Base-by-base conservation (phyloP, 2,113 vertebrate species). In the Eulacestoma nigropectus region DNA sequence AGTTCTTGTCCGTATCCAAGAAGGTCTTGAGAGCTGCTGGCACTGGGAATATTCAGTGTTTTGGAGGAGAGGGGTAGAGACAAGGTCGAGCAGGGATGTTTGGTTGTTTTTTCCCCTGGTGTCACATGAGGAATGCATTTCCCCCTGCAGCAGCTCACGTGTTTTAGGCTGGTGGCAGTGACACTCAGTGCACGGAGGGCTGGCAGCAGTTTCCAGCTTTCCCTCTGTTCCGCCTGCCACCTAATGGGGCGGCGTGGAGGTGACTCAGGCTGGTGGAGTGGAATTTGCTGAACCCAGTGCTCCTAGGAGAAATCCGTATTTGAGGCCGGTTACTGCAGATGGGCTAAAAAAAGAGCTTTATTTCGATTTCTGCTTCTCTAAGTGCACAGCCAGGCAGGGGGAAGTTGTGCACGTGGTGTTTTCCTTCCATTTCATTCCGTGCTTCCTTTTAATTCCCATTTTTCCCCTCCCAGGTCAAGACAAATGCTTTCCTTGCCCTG, bases 401-500 rank as follows among this genome's bases (percentile, higher is more conserved):
- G 33, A 23, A 42, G 25, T 13, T 80, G n/a, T 57, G 17, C 17
- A 26, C 0, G 0, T 18, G 49, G 12, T 50, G 2, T 32, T 92
- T 85, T 30, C 67, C 10, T 52, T 62, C 39, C 6, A 4, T 30
- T 52, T 74, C 7, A 5, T 53, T 16, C 6, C 9, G 1, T 23
- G 25, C 2, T 57, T 67, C 20, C 33, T 85, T 84, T 29, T 8
- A 60, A 27, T 52, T 32, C 37, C 56, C 64, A 0, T 15, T 29
- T 82, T 69, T 33, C n/a, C n/a, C 21, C 76, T 94, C 41, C 1
- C 90, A 99, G 98, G 98, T 29, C 98, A 98, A 57, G 96, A 96
- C 16, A 93, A 94, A 46, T 98, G 98, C 49, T 91, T 96, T 11
- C 97, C 98, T 22, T 99, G 99, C 63, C 98, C 98, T 63, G 81